phyloP scores from a whole-genome alignment of 2,113 vertebrate species.

The Cacatua alba region DNA sequence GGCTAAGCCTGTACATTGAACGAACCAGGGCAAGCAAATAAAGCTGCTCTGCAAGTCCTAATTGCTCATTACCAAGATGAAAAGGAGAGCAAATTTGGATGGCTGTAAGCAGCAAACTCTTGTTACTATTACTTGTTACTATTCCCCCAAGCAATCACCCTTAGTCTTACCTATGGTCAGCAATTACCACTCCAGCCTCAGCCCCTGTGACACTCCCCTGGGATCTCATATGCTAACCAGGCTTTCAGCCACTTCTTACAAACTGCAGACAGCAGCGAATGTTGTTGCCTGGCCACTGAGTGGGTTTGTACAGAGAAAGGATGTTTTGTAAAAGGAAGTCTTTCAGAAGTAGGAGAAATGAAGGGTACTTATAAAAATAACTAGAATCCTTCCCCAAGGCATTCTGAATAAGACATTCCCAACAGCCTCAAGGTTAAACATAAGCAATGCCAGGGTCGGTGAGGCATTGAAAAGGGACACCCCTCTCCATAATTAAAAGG shows the following conservation, averaged over 20 bases:
- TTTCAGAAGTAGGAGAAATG: slow-evolving; percentile 25
- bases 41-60: neutral
- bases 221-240: neutral
- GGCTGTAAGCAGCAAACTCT: neutral
- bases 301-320: neutral
- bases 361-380: slow-evolving; percentile 59
- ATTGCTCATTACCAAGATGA: slow-evolving; percentile 3
- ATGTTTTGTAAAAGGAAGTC: neutral
- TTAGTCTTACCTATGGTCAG: neutral
- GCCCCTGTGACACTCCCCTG: neutral
- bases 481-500: slow-evolving; percentile 12
- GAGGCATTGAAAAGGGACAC: neutral
- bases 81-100: neutral
- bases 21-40: neutral
- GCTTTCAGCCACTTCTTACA: neutral
- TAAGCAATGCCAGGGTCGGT: neutral
- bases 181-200: slow-evolving; percentile 19
- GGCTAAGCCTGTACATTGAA: neutral
- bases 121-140: neutral
- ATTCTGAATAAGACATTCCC: neutral
- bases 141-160: neutral
- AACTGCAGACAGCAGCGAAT: neutral
- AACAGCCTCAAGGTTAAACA: neutral
- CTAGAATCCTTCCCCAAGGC: neutral
- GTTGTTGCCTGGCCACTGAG: neutral